These are phyloP conservation scores for Drosophila orosa DNA, from an alignment of 1,140 invertebrate genomes.

Conservation along the genomic window DNA sequence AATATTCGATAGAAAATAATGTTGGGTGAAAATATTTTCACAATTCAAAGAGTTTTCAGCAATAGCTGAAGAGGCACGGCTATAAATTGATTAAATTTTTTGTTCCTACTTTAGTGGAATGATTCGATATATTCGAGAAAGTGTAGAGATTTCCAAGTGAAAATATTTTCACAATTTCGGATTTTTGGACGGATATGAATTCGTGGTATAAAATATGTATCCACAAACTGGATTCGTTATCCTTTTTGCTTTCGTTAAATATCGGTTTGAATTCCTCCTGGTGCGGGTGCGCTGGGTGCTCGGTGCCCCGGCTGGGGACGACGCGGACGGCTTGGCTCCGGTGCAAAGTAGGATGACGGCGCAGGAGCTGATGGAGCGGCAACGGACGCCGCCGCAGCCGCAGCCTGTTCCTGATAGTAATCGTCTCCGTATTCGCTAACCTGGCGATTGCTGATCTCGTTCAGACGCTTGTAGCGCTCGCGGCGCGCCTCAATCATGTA, in stretches of 20 bases:
- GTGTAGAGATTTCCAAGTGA: neutral
- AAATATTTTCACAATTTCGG: neutral
- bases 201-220: neutral
- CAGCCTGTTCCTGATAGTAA: conserved; percentile 69
- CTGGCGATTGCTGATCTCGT: conserved; percentile 87
- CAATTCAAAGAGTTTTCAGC: neutral
- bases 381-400: conserved; percentile 31
- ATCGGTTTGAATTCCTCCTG: conserved; percentile 76
- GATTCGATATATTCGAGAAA: conserved; percentile 7
- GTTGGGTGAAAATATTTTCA: neutral
- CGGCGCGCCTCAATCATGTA: conserved; percentile 93
- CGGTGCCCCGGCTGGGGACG: conserved; percentile 69
- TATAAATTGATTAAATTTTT: conserved; percentile 10
- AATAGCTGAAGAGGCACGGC: neutral
- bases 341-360: conserved; percentile 76
- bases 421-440: conserved; percentile 87
- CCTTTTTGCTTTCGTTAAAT: conserved; percentile 42
- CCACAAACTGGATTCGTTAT: neutral
- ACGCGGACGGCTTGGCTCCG: conserved; percentile 74
- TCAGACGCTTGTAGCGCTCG: conserved; percentile 88
- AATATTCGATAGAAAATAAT: neutral
- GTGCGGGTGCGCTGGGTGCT: conserved; percentile 44
- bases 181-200: conserved; percentile 3
- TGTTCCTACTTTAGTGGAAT: conserved; percentile 4
- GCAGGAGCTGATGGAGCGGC: conserved; percentile 49